Evolutionary conservation across 2,113 vertebrate genomes (phyloP), one percentile per base, ranked within the genome.

Genomic region (Symphodus melops): DNA sequence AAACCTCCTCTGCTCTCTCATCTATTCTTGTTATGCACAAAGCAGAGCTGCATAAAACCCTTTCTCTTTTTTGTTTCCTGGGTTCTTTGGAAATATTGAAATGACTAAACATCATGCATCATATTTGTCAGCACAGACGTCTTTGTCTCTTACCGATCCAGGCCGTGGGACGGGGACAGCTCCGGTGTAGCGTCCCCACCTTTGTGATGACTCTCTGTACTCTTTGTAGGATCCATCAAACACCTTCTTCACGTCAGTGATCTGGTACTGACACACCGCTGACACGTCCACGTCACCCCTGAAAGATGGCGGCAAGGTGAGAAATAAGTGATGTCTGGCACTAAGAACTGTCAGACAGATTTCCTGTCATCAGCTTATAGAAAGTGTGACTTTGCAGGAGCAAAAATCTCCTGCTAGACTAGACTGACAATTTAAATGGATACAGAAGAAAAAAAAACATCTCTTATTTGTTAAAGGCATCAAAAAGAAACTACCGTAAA

Each of bases 181-280:
- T 0, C 96, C 95, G 0, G 89, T 96, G 72, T 96, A 98, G 4
- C 94, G 94, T 0, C 94, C 94, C 98, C 97, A 98, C 67, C 93
- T 95, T 92, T 98, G 96, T 0, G 96, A 96, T 1, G 95, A 88
- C 79, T 98, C 96, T 0, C 93, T 91, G 88, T 96, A 97, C 42
- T 99, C 97, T 82, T 98, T 99, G 92, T 96, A 99, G 60, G 95
- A 94, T 0, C 98, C 97, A 44, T 98, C 95, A 0, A 99, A 99
- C 4, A 96, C 97, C 21, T 91, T 94, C 79, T 95, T 96, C 88
- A 99, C 95, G 13, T 97, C 96, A 21, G 86, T 77, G 61, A 99
- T 90, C 87, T 94, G 94, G 87, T 98, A 99, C 69, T 95, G 96
- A 71, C 98, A 99, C 64, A 99, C 88, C 0, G 96, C 98, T 0